phyloP scores from a whole-genome alignment of 2,888 invertebrate species.

The Octonoba sinensis region DNA sequence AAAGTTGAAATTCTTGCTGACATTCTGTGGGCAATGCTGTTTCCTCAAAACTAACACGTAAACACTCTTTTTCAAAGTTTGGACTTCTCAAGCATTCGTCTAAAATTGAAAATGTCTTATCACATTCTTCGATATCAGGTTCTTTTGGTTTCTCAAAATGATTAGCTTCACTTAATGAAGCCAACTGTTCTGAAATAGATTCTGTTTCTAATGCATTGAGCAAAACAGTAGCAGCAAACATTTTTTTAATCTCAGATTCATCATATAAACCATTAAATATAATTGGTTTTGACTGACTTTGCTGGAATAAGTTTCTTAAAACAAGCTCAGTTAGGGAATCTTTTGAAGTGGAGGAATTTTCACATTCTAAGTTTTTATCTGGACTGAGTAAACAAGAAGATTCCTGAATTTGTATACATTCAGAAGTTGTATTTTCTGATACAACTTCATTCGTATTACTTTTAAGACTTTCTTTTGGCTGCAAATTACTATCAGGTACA shows the following conservation, averaged over 20 bases:
- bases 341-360: not conserved
- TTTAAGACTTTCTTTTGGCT: no score
- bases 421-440: not conserved
- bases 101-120: constrained; percentile 28
- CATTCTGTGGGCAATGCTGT: not conserved
- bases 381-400: not conserved
- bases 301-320: constrained; percentile 29
- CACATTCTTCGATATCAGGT: constrained; percentile 32
- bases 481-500: not conserved
- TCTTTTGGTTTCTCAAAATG: not conserved
- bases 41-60: no score
- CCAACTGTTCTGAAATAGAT: not conserved
- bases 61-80: constrained; percentile 18
- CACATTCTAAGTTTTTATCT: not conserved
- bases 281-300: constrained; percentile 5
- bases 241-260: not conserved
- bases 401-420: not conserved
- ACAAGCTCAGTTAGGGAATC: constrained; percentile 33
- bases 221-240: not conserved
- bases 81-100: constrained; percentile 35
- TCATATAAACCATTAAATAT: constrained; percentile 32
- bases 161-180: not conserved
- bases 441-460: not conserved
- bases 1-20: not conserved
- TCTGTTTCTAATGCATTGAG: not conserved